A percentile compares a stretch with the other conserved stretches of the same genome.
Conservation (phyloP, 2,113 vertebrate species). For the Pseudopodoces humilis region DNA sequence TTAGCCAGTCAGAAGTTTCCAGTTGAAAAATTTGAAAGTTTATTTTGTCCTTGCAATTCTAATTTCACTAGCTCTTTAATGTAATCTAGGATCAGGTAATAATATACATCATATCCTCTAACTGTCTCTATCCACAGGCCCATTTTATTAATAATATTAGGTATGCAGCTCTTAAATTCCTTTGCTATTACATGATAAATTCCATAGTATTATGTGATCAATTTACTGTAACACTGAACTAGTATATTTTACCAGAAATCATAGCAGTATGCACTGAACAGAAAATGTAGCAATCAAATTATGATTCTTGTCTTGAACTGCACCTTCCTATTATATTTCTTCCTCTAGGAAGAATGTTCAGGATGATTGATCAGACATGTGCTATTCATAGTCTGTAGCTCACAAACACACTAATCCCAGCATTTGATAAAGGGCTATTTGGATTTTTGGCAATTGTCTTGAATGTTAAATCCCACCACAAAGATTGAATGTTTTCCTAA, state of each 20-base stretch:
- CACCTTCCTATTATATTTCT: neutral
- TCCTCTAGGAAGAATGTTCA: neutral
- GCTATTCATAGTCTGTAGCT: neutral
- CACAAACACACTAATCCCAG: neutral
- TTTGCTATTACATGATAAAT: constrained; percentile 47
- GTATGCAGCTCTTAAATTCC: constrained; percentile 62
- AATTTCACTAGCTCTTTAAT: neutral
- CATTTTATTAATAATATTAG: constrained; percentile 56
- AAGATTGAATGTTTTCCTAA: neutral
- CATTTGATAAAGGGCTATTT: neutral
- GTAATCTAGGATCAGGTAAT: constrained; percentile 12
- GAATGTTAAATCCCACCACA: constrained; percentile 12
- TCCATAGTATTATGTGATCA: constrained; percentile 27
- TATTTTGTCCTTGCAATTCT: neutral
- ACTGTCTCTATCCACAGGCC: neutral
- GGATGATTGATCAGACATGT: neutral
- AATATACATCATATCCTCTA: neutral
- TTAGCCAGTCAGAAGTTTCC: neutral
- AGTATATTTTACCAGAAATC: constrained; percentile 44
- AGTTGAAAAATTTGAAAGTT: neutral
- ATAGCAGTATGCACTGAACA: neutral
- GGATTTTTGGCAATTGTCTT: neutral
- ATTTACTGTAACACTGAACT: constrained; percentile 43
- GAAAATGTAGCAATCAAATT: neutral
- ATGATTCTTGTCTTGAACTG: neutral